Percentiles rank a stretch among this genome's conserved stretches.
phyloP scores from a whole-genome alignment of 2,888 invertebrate genomes.

The Ophion slaviceki region DNA sequence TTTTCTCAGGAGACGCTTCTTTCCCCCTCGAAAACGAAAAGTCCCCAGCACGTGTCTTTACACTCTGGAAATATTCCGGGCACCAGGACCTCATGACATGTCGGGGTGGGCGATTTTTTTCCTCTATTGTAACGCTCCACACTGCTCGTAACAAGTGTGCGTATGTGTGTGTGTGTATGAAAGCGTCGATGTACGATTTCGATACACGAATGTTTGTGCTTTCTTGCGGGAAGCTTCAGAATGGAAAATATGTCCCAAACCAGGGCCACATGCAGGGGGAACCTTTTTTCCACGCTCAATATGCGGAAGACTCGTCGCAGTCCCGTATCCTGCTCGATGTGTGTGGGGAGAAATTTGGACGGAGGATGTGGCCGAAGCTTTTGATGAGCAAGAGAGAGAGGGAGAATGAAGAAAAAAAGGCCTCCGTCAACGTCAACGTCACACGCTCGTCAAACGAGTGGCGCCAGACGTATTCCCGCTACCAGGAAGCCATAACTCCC shows the following conservation, averaged over 20 bases:
- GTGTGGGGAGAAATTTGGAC: not conserved
- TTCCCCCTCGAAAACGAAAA: not conserved
- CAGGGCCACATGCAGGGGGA: constrained; percentile 71
- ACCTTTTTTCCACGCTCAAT: constrained; percentile 47
- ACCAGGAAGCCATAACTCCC: constrained; percentile 79
- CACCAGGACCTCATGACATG: constrained; percentile 70
- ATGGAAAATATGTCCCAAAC: constrained; percentile 72
- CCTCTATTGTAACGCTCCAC: not conserved
- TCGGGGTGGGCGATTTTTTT: constrained; percentile 50
- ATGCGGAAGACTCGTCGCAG: not conserved
- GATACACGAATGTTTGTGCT: not conserved
- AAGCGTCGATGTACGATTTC: not conserved
- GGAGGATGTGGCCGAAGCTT: not conserved
- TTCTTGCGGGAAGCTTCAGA: constrained; percentile 60
- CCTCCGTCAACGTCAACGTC: constrained; percentile 69
- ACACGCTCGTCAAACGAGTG: constrained; percentile 76
- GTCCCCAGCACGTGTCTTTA: constrained; percentile 60
- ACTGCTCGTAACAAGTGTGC: not conserved
- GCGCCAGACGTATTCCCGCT: constrained; percentile 80
- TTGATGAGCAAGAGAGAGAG: not conserved
- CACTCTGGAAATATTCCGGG: constrained; percentile 69
- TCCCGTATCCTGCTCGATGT: not conserved
- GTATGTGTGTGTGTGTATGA: not conserved
- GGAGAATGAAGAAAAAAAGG: not conserved
- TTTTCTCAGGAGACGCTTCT: not conserved